These are phyloP conservation scores for Pteronotus mesoamericanus DNA, from an alignment of 2,797 vertebrate species.

Conservation along the genomic window DNA sequence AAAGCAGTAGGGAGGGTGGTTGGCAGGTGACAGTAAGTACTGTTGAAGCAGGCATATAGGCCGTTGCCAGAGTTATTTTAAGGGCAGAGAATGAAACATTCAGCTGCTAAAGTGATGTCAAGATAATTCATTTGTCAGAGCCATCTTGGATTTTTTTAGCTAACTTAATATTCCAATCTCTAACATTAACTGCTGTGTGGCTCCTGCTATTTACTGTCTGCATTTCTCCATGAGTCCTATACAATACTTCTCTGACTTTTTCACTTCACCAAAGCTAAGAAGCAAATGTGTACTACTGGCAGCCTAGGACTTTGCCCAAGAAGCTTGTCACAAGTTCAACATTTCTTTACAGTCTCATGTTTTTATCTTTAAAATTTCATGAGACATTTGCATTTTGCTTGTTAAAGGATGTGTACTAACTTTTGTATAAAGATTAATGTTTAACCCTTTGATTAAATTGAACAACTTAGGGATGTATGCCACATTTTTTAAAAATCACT, in stretches of 20 bases:
- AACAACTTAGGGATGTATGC: not conserved
- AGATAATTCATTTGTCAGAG: not conserved
- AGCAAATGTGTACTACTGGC: not conserved
- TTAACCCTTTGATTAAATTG: conserved; percentile 29
- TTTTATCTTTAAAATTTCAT: conserved; percentile 58
- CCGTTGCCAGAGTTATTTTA: not conserved
- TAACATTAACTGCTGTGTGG: not conserved
- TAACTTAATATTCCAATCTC: not conserved
- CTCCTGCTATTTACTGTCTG: not conserved
- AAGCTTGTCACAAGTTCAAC: not conserved
- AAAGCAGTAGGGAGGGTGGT: not conserved
- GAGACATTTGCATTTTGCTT: conserved; percentile 45
- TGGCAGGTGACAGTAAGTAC: not conserved
- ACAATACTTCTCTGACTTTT: not conserved
- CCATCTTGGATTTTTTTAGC: not conserved
- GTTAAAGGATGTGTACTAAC: not conserved
- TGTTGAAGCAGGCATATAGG: not conserved
- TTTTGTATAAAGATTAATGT: conserved; percentile 31
- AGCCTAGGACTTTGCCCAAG: not conserved
- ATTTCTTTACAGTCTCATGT: conserved; percentile 9
- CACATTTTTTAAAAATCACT: not conserved
- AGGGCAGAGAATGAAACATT: not conserved
- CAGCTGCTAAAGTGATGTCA: not conserved
- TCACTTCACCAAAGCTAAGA: not conserved
- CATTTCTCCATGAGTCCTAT: not conserved